Percentiles rank a stretch among this genome's conserved stretches.
phyloP scores from a whole-genome alignment of 2,797 vertebrate genomes.

The Hipposideros larvatus region DNA sequence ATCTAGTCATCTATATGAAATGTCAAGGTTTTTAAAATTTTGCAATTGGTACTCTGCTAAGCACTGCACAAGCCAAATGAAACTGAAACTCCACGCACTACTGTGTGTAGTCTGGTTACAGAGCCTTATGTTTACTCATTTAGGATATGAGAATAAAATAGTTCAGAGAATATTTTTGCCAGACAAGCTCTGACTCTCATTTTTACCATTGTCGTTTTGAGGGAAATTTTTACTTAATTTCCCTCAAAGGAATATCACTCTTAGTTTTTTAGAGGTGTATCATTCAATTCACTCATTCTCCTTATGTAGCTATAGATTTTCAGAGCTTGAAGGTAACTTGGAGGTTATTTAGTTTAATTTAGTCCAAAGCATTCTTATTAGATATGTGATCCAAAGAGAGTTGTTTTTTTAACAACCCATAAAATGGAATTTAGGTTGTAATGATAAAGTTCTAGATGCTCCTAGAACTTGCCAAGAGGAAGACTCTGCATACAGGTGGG shows the following conservation, averaged over 20 bases:
- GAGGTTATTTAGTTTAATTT: not conserved
- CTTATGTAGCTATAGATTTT: not conserved
- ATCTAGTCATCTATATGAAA: conserved; percentile 14
- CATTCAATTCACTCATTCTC: not conserved
- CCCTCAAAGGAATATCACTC: not conserved
- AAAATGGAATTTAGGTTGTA: not conserved
- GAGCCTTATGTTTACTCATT: not conserved
- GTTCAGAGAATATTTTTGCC: not conserved
- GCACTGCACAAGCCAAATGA: not conserved
- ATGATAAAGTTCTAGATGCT: not conserved
- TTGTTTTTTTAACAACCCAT: not conserved
- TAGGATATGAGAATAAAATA: not conserved
- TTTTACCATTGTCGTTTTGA: not conserved
- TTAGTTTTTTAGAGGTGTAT: conserved; percentile 10
- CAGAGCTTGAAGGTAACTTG: not conserved
- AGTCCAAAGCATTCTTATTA: not conserved
- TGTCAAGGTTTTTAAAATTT: not conserved
- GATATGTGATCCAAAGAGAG: not conserved
- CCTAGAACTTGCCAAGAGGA: not conserved
- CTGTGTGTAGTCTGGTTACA: not conserved
- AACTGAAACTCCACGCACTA: not conserved
- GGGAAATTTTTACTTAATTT: not conserved
- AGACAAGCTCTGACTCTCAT: not conserved
- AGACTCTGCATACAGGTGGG: not conserved
- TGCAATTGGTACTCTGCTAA: not conserved